Conservation (phyloP, 1,140 invertebrate species). For the Drosophila bifasciata region DNA sequence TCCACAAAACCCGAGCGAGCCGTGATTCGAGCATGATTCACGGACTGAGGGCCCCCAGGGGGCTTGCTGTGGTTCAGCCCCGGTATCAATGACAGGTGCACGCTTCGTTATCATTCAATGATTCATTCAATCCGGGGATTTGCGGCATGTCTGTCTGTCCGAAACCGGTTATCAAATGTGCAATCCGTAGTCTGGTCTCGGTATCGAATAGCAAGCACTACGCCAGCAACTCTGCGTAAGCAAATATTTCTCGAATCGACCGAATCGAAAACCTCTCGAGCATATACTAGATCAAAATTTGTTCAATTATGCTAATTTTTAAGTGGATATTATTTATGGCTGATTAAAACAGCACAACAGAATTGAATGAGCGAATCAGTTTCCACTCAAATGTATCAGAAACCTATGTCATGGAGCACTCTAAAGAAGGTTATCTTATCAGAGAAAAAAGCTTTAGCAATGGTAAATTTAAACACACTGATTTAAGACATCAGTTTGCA, state of each 20-base stretch:
- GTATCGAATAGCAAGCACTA: conserved; percentile 23
- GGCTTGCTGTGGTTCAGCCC: conserved; percentile 5
- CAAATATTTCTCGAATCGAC: conserved; percentile 44
- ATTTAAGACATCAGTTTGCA: no score
- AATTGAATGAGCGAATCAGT: no score
- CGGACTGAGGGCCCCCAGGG: background rate
- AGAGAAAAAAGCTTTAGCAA: no score
- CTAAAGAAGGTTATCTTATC: no score
- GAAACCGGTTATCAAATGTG: conserved; percentile 45
- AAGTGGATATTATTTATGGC: background rate
- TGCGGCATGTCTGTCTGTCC: conserved; percentile 6
- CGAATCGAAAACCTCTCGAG: background rate
- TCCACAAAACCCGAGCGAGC: background rate
- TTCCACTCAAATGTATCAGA: no score
- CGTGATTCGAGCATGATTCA: conserved; percentile 26
- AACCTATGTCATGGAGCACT: no score
- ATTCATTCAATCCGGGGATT: conserved; percentile 41
- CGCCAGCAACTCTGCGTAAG: conserved; percentile 13
- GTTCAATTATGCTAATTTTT: conserved; percentile 10
- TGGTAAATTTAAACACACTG: no score
- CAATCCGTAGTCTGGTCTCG: conserved; percentile 23
- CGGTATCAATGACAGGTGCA: conserved; percentile 30
- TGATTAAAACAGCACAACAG: background rate
- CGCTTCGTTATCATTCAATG: conserved; percentile 23
- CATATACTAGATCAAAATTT: conserved; percentile 11